Conservation (phyloP, 2,797 vertebrate genomes). For the Crocodylus rhombifer region DNA sequence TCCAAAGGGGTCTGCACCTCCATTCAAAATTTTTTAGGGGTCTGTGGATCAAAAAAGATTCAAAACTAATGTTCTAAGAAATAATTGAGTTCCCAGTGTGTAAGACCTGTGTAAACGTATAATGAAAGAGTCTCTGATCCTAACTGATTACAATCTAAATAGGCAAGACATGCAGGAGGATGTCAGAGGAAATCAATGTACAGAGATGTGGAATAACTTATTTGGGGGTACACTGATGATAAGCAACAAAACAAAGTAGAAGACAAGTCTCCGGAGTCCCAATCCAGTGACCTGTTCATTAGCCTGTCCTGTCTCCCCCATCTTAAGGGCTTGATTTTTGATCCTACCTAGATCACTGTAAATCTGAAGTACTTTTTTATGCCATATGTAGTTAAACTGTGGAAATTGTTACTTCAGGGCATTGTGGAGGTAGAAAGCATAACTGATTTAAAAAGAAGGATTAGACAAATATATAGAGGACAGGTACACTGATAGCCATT, state of each 20-base stretch:
- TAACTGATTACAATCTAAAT: not conserved
- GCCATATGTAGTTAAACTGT: no score
- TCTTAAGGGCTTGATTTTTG: not conserved
- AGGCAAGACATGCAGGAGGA: not conserved
- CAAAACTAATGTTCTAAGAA: no score
- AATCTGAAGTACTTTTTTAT: not conserved
- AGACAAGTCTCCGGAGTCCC: not conserved
- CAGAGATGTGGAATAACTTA: not conserved
- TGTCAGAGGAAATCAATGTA: not conserved
- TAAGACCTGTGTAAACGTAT: not conserved
- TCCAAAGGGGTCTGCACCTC: no score
- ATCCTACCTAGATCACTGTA: not conserved
- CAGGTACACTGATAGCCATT: no score
- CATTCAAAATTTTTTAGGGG: no score
- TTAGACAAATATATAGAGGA: no score
- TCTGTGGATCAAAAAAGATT: no score
- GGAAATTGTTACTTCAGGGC: no score
- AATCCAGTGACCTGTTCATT: not conserved
- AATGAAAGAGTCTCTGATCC: not conserved
- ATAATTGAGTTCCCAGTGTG: not conserved
- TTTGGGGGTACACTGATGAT: not conserved
- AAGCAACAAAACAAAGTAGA: not conserved
- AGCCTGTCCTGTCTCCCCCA: not conserved
- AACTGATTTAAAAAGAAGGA: no score
- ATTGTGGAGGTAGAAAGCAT: no score